Conservation (phyloP, 2,113 vertebrate species). For the Vulpes vulpes region DNA sequence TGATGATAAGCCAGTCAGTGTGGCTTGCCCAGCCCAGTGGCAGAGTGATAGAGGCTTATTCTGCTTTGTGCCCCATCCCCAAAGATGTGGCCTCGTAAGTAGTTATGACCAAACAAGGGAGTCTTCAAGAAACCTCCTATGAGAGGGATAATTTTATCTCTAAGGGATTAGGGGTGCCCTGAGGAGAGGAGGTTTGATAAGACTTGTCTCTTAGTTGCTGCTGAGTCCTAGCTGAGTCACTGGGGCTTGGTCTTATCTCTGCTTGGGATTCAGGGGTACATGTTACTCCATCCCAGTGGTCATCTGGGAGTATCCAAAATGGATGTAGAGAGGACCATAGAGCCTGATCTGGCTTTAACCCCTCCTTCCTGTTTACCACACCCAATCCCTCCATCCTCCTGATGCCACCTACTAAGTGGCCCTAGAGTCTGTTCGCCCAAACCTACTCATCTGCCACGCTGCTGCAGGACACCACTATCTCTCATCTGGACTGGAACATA, state of each 20-base stretch:
- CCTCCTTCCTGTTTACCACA: neutral
- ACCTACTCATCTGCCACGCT: neutral
- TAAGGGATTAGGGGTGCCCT: neutral
- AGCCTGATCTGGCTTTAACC: neutral
- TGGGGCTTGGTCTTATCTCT: neutral
- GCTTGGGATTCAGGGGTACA: neutral
- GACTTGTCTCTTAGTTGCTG: neutral
- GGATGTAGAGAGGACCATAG: neutral
- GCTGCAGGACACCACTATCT: neutral
- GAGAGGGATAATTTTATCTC: neutral
- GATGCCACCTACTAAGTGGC: neutral
- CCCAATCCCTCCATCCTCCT: neutral
- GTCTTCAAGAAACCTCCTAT: neutral
- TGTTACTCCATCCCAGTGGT: neutral
- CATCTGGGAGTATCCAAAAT: neutral
- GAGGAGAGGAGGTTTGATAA: neutral
- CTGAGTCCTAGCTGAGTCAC: neutral
- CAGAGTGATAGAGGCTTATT: neutral
- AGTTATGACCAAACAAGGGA: neutral
- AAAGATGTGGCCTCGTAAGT: accelerated
- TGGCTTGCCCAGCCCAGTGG: neutral
- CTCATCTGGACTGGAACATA: neutral
- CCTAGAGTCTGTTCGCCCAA: neutral
- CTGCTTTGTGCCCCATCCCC: neutral
- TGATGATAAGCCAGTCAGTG: neutral